Evolutionary conservation across 2,113 vertebrate species (phyloP).

Genomic region (Lates calcarifer): DNA sequence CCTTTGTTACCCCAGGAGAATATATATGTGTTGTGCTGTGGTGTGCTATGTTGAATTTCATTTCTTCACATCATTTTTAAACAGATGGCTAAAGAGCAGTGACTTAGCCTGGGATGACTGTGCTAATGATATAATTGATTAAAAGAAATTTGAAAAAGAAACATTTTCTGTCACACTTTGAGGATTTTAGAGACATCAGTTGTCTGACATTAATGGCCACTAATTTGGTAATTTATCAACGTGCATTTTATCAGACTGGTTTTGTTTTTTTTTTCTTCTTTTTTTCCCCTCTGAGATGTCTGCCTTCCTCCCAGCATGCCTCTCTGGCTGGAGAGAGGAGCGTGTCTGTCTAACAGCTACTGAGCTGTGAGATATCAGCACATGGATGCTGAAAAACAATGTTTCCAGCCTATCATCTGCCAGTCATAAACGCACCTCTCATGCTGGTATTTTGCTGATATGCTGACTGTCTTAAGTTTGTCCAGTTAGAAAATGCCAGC

Average conservation of each 20-base stretch:
- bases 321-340: not conserved
- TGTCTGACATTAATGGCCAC: slow-evolving; percentile 1
- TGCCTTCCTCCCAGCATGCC: slow-evolving; percentile 5
- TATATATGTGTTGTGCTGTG: not conserved
- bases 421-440: slow-evolving; percentile 15
- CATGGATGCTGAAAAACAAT: slow-evolving; percentile 12
- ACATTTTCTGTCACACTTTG: not conserved
- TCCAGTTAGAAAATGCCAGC: too few relatives aligned
- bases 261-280: too few relatives aligned
- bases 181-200: not conserved
- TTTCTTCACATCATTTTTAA: not conserved
- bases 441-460: not conserved
- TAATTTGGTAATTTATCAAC: slow-evolving; percentile 9
- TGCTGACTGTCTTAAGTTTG: too few relatives aligned
- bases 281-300: not conserved
- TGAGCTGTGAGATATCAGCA: slow-evolving; percentile 15
- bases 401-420: slow-evolving; percentile 14
- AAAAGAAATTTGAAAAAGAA: not conserved
- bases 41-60: not conserved
- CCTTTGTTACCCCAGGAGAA: not conserved
- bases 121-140: not conserved
- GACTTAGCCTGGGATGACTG: not conserved
- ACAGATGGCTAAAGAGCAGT: not conserved
- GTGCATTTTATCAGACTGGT: not conserved
- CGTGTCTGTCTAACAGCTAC: slow-evolving; percentile 15